A percentile compares a stretch with the other conserved stretches of the same genome.
phyloP scores from a whole-genome alignment of 2,888 invertebrate genomes.

The Zootermopsis nevadensis region DNA sequence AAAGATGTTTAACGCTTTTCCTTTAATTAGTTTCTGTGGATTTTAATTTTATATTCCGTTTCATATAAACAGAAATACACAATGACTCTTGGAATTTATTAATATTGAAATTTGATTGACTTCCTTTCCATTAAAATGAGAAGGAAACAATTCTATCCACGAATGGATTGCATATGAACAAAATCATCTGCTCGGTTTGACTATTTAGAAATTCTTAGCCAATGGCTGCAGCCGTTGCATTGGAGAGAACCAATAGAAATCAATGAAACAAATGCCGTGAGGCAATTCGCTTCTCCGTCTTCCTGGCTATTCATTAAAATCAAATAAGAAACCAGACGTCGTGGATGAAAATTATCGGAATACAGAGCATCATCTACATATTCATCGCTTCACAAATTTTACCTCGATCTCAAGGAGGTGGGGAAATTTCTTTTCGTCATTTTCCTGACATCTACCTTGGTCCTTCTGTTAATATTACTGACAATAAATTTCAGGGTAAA shows the following conservation, averaged over 20 bases:
- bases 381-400: constrained; percentile 24
- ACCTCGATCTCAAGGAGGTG: not conserved
- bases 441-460: not conserved
- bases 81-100: not conserved
- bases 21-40: constrained; percentile 6
- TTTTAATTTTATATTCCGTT: not conserved
- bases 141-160: not conserved
- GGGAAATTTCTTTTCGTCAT: not conserved
- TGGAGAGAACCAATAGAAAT: not conserved
- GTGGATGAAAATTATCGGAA: not conserved
- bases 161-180: not conserved
- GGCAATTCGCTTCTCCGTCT: constrained; percentile 10
- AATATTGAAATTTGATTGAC: not conserved
- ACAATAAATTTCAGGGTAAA: not conserved
- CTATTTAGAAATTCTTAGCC: not conserved
- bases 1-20: not conserved
- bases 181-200: not conserved
- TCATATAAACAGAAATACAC: not conserved
- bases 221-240: not conserved
- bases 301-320: constrained; percentile 19
- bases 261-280: constrained; percentile 7
- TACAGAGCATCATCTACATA: not conserved
- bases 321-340: not conserved
- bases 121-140: not conserved
- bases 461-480: not conserved